Conservation (phyloP, 2,113 vertebrate genomes). For the Astur gentilis region DNA sequence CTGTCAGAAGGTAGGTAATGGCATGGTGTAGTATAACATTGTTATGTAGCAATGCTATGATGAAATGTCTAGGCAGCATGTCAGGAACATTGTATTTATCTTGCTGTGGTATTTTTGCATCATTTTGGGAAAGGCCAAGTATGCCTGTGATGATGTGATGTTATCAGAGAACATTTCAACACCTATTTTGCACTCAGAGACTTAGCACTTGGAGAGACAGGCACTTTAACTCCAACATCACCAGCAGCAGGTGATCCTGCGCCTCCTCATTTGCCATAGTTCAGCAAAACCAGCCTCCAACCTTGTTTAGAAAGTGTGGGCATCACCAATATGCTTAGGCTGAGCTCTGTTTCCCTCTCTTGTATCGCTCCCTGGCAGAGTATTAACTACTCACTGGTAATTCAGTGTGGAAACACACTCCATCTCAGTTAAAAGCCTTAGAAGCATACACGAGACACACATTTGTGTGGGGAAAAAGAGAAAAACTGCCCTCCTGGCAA, state of each 20-base stretch:
- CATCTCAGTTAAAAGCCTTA: not conserved
- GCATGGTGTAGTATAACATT: not conserved
- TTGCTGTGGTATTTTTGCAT: conserved; percentile 23
- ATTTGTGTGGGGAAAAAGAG: not conserved
- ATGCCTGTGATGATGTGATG: not conserved
- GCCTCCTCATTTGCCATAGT: not conserved
- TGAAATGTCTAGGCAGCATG: not conserved
- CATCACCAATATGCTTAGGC: not conserved
- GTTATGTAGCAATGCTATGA: not conserved
- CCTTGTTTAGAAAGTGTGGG: not conserved
- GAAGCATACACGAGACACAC: not conserved
- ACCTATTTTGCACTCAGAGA: not conserved
- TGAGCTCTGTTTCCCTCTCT: not conserved
- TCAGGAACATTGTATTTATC: not conserved
- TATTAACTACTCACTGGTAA: not conserved
- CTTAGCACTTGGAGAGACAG: not conserved
- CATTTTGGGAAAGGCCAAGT: not conserved
- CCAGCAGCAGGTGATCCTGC: not conserved
- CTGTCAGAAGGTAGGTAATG: not conserved
- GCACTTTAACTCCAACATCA: not conserved
- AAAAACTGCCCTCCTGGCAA: not conserved
- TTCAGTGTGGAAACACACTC: not conserved
- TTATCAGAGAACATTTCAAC: not conserved
- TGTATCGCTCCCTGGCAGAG: not conserved
- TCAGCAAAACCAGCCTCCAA: not conserved